A percentile compares a stretch with the other conserved stretches of the same genome.
Conservation (phyloP, 2,113 vertebrate genomes). For the Acrocephalus arundinaceus region DNA sequence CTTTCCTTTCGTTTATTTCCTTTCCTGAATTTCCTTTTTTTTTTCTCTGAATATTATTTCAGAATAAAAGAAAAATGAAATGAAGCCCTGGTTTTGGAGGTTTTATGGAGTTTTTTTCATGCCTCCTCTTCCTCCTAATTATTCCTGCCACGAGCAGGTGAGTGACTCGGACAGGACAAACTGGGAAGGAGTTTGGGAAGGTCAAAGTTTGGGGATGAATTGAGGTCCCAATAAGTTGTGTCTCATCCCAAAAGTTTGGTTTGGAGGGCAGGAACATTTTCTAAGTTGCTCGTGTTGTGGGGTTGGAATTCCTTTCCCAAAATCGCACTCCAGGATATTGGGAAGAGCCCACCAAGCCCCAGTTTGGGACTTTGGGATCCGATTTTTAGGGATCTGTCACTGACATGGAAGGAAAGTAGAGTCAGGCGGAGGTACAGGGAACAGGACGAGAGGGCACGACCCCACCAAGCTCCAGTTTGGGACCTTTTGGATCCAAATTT, state of each 20-base stretch:
- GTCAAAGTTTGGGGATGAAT: background rate
- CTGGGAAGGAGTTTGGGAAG: background rate
- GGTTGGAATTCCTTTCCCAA: background rate
- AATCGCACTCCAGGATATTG: background rate
- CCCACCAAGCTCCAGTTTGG: background rate
- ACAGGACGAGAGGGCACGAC: too few relatives aligned
- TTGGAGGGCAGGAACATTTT: background rate
- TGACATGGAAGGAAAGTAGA: background rate
- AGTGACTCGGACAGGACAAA: background rate
- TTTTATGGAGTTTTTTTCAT: background rate
- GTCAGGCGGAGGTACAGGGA: too few relatives aligned
- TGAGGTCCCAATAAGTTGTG: background rate
- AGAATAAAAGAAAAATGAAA: too few relatives aligned
- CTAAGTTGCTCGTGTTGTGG: accelerated
- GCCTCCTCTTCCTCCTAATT: background rate
- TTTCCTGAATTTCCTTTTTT: too few relatives aligned
- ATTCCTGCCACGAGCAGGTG: background rate
- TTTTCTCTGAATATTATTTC: too few relatives aligned
- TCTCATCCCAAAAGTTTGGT: background rate
- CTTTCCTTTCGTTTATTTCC: too few relatives aligned
- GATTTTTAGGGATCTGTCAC: background rate
- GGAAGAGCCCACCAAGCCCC: background rate
- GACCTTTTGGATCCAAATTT: background rate
- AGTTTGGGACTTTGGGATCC: background rate
- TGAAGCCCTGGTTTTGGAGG: too few relatives aligned